Percentiles rank a stretch among this genome's conserved stretches.
Evolutionary conservation across 1,140 invertebrate genomes (phyloP).

Genomic region (Steinernema feltiae): DNA sequence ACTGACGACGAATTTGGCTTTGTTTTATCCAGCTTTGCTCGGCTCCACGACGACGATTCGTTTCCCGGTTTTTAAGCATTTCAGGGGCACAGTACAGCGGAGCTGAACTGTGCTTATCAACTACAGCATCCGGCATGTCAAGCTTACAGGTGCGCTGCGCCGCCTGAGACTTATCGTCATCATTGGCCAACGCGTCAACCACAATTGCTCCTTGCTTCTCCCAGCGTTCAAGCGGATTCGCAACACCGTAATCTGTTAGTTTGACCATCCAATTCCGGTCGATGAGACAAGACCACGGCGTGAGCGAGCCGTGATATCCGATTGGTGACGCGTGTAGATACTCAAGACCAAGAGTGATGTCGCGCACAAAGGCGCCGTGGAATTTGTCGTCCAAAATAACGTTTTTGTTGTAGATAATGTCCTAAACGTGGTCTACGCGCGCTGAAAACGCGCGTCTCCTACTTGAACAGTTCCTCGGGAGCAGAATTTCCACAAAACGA

Average conservation of each 20-base stretch:
- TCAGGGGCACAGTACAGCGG: conserved; percentile 33
- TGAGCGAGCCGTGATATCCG: conserved; percentile 54
- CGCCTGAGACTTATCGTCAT: conserved; percentile 52
- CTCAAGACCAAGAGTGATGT: conserved; percentile 53
- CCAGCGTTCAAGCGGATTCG: conserved; percentile 54
- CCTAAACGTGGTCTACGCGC: conserved; percentile 32
- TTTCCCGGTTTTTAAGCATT: conserved; percentile 34
- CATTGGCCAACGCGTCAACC: conserved; percentile 29
- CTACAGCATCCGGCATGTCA: not conserved
- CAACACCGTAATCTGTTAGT: conserved; percentile 53
- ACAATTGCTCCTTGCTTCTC: conserved; percentile 45
- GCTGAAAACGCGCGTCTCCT: not conserved
- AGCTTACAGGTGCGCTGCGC: conserved; percentile 41
- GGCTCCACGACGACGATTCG: conserved; percentile 26
- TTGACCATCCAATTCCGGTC: conserved; percentile 57
- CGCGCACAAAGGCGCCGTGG: conserved; percentile 54
- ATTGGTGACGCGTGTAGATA: conserved; percentile 55
- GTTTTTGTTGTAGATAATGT: conserved; percentile 56
- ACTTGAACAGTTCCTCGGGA: conserved; percentile 54
- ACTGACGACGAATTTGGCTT: conserved; percentile 35
- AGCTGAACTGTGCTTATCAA: conserved; percentile 16
- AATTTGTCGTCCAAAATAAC: conserved; percentile 53
- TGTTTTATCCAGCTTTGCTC: conserved; percentile 37
- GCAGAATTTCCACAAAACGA: conserved; percentile 57
- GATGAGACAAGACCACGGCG: conserved; percentile 53